Base-by-base conservation (phyloP, 1,140 invertebrate species). In the Yoshiicerus persimilis region DNA sequence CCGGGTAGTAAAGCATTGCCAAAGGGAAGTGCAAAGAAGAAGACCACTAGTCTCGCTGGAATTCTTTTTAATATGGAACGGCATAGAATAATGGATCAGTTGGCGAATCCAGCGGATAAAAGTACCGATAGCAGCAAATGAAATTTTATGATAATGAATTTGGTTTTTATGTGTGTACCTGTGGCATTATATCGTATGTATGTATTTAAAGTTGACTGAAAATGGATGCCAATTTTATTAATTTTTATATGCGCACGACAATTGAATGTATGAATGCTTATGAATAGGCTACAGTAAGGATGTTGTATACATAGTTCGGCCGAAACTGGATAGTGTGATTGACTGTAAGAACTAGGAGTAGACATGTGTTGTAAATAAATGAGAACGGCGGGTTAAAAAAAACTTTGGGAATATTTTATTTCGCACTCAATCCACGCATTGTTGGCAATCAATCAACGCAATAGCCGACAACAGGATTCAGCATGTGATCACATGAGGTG, bases 1-100 rank as follows among this genome's bases (percentile, higher is more conserved):
- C 94, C 94, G 0, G 92, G 93, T n/a, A n/a, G n/a, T 88, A 94
- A 62, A 13, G 47, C 94, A 86, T 95, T 94, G 6, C 93, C 95
- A 20, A 94, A 95, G 90, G 95, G 95, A 6, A 95, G 95, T 89
- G 95, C 95, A 0, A 96, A 96, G 91, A 96, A 96, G 92, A 96
- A 96, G 92, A 96, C 95, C 1, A 95, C 95, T 0, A 96, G 95
- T 56, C 94, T 96, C 90, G 95, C 96, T 92, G 95, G 95, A 4
- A 95, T 96, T 47, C 92, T 96, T 20, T 95, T 94, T 0, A 96
- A 95, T 84, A 96, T 96, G 94, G 93, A 95, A 86, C 93, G 95
- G 62, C 95, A 96, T 91, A 93, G 95, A 77, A 93, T 94, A 88
- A 93, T 95, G 89, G 94, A 95, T 83, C 94, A 95, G 87, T 38